A percentile compares a stretch with the other conserved stretches of the same genome.
Conservation (phyloP, 2,888 invertebrate species). For the Coelopa pilipes region DNA sequence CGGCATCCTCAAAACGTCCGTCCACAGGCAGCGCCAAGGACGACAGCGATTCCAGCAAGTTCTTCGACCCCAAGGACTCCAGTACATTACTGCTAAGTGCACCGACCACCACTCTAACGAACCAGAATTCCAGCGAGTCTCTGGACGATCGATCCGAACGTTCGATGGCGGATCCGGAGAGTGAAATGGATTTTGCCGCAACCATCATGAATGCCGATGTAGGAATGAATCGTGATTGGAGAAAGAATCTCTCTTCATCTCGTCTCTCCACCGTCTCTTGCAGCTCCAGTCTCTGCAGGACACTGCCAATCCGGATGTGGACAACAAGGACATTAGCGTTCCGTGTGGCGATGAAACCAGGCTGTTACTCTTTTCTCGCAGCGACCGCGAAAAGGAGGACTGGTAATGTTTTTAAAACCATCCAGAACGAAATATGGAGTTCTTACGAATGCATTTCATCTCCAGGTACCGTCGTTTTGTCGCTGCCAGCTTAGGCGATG, state of each 20-base stretch:
- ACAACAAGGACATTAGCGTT: slow-evolving; percentile 53
- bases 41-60: slow-evolving; percentile 32
- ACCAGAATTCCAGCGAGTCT: neutral
- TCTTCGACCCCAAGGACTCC: slow-evolving; percentile 5
- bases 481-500: slow-evolving; percentile 59
- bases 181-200: slow-evolving; percentile 58
- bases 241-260: no score
- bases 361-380: slow-evolving; percentile 61
- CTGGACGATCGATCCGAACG: slow-evolving; percentile 46
- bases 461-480: slow-evolving; percentile 61
- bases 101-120: neutral
- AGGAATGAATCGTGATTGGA: slow-evolving; percentile 27
- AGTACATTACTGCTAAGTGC: neutral
- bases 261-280: neutral
- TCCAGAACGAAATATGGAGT: neutral
- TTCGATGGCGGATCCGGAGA: slow-evolving; percentile 41
- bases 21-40: slow-evolving; percentile 8
- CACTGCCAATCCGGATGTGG: slow-evolving; percentile 52
- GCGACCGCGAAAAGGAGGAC: slow-evolving; percentile 66
- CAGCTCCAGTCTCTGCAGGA: slow-evolving; percentile 61
- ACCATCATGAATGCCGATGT: slow-evolving; percentile 63
- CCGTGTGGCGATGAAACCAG: slow-evolving; percentile 65
- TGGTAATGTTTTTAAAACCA: slow-evolving; percentile 51
- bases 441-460: neutral
- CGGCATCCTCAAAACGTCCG: slow-evolving; percentile 8